Evolutionary conservation across 2,797 vertebrate species (phyloP).

Genomic region (Micropoecilia bifurca): DNA sequence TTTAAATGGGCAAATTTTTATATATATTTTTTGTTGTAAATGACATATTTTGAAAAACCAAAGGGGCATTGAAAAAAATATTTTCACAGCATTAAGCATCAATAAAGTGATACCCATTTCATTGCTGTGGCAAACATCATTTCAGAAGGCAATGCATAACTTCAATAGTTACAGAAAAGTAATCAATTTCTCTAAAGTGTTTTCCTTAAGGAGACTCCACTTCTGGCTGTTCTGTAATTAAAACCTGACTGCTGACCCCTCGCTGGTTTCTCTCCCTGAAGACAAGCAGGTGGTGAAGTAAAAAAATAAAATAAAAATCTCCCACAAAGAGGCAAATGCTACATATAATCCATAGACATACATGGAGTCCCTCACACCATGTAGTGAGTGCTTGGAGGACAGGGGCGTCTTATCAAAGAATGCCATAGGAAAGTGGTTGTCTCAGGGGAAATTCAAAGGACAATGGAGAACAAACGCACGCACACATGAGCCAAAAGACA

Average conservation of each 20-base stretch:
- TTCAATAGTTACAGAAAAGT: slow-evolving; percentile 6
- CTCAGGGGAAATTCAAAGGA: slow-evolving; percentile 71
- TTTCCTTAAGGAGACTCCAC: background rate
- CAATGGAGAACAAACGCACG: slow-evolving; percentile 61
- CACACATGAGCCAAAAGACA: slow-evolving; percentile 41
- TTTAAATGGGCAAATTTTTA: background rate
- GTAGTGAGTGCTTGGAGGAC: slow-evolving; percentile 55
- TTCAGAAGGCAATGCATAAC: background rate
- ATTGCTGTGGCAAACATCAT: background rate
- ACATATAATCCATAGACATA: slow-evolving; percentile 27
- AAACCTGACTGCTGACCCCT: slow-evolving; percentile 32
- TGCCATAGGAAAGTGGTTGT: slow-evolving; percentile 63
- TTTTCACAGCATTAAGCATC: background rate
- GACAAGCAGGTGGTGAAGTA: slow-evolving; percentile 30
- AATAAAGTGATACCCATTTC: background rate
- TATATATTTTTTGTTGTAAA: background rate
- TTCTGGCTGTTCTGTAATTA: slow-evolving; percentile 21
- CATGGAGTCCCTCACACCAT: slow-evolving; percentile 17
- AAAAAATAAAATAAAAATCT: background rate
- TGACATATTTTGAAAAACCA: background rate
- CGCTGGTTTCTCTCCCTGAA: slow-evolving; percentile 17
- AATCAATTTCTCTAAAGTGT: slow-evolving; percentile 1
- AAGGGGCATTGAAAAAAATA: background rate
- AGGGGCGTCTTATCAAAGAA: slow-evolving; percentile 68
- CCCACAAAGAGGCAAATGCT: slow-evolving; percentile 37